Base-by-base conservation (phyloP, 35 echinoderm and acorn worm genomes). In the Hemicentrotus pulcherrimus region DNA sequence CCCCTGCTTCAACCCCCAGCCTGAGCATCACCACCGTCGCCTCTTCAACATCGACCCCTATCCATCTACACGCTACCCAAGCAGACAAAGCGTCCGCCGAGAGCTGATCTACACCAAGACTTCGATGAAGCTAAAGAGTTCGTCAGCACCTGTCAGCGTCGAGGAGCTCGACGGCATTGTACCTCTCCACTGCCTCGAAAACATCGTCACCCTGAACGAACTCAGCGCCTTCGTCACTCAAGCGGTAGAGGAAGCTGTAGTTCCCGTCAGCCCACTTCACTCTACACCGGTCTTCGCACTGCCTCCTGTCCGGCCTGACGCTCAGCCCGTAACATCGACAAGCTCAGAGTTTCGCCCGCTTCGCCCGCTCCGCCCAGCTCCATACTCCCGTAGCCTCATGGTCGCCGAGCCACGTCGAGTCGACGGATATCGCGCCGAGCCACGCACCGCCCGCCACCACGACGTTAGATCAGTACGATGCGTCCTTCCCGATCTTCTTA, bases 81-180 rank as follows among this genome's bases (percentile, higher is more conserved):
- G 2, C 45, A 47, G 91, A 92, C 91, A 32, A 6, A 47, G 45
- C 48, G 91, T 92, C 48, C 91, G 91, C 46, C 91, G 91, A 45
- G 32, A 92, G 91, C 91, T 92, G 48, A 55, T 32, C 91, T 92
- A 48, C 47, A 28, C 12, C 45, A 47, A 47, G n/a, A 47, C 41
- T n/a, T 47, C 45, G 45, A 89, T 46, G 32, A 47, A 24, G 46
- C 48, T 58, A 4, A 32, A 58, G 91, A 31, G 91, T 31, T 46
- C 24, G 7, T 46, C 32, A 14, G 47, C 46, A 13, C 91, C 91
- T 3, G 46, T 93, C 91, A 58, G 24, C 15, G n/a, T 50, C 0
- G 48, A 31, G 46, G 91, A 93, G 45, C 91, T 93, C 18, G 91
- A 93, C 30, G 91, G 91, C 91, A 93, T 93, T 11, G 46, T 50